phyloP scores from a whole-genome alignment of 2,888 invertebrate species.

The Encarsia formosa region DNA sequence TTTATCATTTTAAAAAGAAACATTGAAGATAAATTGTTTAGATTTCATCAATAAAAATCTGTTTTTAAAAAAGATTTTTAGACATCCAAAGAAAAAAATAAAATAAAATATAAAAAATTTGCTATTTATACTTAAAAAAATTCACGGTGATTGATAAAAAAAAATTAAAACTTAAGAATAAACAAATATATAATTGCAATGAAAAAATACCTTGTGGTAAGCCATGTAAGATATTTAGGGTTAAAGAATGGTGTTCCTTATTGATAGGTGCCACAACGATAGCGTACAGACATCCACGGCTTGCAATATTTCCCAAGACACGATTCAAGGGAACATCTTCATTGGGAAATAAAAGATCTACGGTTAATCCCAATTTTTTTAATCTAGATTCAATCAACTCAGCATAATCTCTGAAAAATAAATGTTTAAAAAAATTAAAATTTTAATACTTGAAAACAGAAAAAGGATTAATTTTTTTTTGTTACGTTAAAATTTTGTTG shows the following conservation, averaged over 20 bases:
- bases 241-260: slow-evolving; percentile 80
- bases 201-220: slow-evolving; percentile 81
- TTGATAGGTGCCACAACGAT: slow-evolving; percentile 82
- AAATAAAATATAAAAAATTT: too few species aligned
- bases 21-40: too few species aligned
- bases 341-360: slow-evolving; percentile 86
- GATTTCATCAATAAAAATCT: too few species aligned
- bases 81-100: too few species aligned
- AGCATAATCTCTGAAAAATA: slow-evolving; percentile 68
- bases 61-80: too few species aligned
- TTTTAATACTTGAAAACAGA: neutral
- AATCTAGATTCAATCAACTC: slow-evolving; percentile 81
- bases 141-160: too few species aligned
- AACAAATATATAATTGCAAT: too few species aligned
- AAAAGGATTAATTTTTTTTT: neutral
- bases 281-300: slow-evolving; percentile 84
- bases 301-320: slow-evolving; percentile 81
- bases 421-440: slow-evolving; percentile 1
- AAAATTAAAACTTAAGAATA: too few species aligned
- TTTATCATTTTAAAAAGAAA: too few species aligned
- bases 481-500: slow-evolving; percentile 74
- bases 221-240: slow-evolving; percentile 86
- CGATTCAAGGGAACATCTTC: slow-evolving; percentile 78
- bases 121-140: too few species aligned
- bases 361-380: slow-evolving; percentile 72